A percentile compares a stretch with the other conserved stretches of the same genome.
Conservation (phyloP, 2,113 vertebrate genomes). For the Mirounga angustirostris region DNA sequence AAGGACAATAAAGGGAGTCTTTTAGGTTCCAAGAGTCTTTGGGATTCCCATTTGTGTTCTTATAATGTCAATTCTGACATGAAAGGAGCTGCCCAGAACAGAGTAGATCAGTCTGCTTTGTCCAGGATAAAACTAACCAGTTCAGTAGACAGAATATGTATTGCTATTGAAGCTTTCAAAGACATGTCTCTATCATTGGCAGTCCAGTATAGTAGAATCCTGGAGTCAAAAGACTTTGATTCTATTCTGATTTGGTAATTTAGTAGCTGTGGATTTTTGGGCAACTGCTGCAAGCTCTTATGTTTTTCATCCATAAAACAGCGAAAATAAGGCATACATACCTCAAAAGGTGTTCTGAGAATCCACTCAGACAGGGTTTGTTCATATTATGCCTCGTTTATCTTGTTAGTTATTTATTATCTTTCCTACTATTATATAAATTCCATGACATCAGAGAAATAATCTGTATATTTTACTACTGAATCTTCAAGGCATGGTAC, state of each 20-base stretch:
- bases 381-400: background rate
- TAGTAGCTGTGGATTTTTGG: background rate
- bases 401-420: background rate
- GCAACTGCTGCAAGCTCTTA: background rate
- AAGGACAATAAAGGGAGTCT: background rate
- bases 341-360: background rate
- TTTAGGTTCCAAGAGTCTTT: background rate
- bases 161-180: background rate
- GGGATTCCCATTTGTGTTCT: background rate
- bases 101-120: background rate
- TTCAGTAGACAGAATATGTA: background rate
- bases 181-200: background rate
- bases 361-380: background rate
- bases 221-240: background rate
- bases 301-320: constrained; percentile 12
- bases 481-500: background rate
- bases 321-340: background rate
- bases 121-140: background rate
- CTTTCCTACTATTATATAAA: background rate
- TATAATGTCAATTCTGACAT: background rate
- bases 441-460: background rate
- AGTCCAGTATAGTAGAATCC: background rate
- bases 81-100: background rate
- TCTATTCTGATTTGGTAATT: background rate
- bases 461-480: background rate